A percentile compares a stretch with the other conserved stretches of the same genome.
These are phyloP conservation scores for Seriola quinqueradiata DNA, from an alignment of 2,113 vertebrate species.

Conservation along the genomic window DNA sequence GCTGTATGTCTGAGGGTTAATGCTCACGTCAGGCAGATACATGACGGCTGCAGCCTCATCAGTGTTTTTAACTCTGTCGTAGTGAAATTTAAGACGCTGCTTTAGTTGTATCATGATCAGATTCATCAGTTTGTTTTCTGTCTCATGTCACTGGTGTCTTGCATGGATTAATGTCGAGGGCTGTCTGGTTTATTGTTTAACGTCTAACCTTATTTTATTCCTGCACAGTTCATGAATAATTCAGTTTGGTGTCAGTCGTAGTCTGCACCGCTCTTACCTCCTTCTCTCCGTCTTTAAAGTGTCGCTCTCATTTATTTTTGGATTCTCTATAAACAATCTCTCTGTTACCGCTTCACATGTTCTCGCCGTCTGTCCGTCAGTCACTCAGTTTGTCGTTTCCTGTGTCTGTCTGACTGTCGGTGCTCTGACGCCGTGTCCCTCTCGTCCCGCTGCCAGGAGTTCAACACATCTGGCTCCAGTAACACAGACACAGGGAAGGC, in stretches of 20 bases:
- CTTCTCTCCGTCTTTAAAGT: not conserved
- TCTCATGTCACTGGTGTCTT: not conserved
- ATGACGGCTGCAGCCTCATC: too few species aligned
- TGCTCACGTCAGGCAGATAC: too few species aligned
- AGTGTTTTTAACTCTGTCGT: too few species aligned
- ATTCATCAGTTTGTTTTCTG: too few species aligned
- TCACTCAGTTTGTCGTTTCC: not conserved
- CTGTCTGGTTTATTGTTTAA: too few species aligned
- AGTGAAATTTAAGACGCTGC: too few species aligned
- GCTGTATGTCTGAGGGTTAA: too few species aligned
- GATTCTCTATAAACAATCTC: not conserved
- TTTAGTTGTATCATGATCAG: too few species aligned
- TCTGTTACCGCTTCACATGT: not conserved
- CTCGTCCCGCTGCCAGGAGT: constrained; percentile 85
- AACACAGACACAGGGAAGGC: constrained; percentile 96
- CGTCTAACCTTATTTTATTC: not conserved
- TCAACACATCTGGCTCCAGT: constrained; percentile 92
- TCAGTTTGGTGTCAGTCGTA: not conserved
- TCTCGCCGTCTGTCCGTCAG: too few species aligned
- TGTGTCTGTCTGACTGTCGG: not conserved
- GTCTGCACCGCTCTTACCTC: not conserved
- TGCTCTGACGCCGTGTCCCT: not conserved
- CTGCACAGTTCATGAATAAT: not conserved
- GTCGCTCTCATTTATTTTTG: not conserved
- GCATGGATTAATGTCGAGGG: constrained; percentile 6